Evolutionary conservation across 2,888 invertebrate genomes (phyloP).

Genomic region (Leptinotarsa peninsularis): DNA sequence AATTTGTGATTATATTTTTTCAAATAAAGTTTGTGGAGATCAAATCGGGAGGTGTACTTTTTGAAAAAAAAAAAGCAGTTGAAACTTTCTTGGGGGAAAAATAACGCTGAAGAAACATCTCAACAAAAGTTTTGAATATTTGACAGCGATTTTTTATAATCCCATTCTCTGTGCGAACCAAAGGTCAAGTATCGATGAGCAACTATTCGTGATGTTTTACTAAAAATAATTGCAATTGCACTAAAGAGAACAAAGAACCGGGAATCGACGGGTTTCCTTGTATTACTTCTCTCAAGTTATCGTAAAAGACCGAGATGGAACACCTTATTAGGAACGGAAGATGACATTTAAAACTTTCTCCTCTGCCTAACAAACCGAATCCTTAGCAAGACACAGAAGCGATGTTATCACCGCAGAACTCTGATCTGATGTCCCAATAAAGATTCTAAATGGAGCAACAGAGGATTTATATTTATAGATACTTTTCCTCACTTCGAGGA

Average conservation of each 20-base stretch:
- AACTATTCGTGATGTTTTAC: neutral
- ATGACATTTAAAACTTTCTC: constrained; percentile 3
- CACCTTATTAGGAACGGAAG: constrained; percentile 13
- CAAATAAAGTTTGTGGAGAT: too few relatives aligned
- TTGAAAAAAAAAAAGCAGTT: too few relatives aligned
- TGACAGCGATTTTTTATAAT: too few relatives aligned
- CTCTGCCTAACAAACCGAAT: constrained; percentile 16
- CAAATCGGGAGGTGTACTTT: too few relatives aligned
- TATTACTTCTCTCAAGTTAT: constrained; percentile 10
- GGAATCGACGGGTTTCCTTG: constrained; percentile 23
- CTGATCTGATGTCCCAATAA: constrained; percentile 3
- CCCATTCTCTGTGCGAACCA: too few relatives aligned
- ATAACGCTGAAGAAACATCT: too few relatives aligned
- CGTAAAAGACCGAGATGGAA: neutral
- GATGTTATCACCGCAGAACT: constrained; percentile 1
- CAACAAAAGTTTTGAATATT: too few relatives aligned
- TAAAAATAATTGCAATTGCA: neutral
- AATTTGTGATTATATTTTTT: too few relatives aligned
- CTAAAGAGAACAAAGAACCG: constrained; percentile 27
- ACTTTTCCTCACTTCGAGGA: neutral
- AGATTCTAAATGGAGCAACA: constrained; percentile 5
- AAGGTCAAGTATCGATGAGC: too few relatives aligned
- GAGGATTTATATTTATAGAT: constrained; percentile 2
- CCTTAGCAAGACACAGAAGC: neutral
- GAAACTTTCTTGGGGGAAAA: too few relatives aligned